Evolutionary conservation across 2,113 vertebrate species (phyloP).

Genomic region (Pitta sordida): DNA sequence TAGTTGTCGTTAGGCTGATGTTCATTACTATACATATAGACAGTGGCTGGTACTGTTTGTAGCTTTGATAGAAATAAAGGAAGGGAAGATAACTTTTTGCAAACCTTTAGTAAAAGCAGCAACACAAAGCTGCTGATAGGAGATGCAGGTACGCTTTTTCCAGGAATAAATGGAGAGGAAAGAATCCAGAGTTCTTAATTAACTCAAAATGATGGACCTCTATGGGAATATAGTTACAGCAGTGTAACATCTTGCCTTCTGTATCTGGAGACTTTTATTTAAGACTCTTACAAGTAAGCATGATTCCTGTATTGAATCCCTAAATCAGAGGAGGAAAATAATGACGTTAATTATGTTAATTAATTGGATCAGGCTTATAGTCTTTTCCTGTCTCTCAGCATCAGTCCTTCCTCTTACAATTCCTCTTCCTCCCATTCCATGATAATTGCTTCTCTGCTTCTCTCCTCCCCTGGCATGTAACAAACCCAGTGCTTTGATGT

Average conservation of each 20-base stretch:
- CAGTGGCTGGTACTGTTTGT: neutral
- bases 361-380: conserved; percentile 41
- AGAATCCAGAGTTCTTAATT: neutral
- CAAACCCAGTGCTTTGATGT: neutral
- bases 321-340: conserved; percentile 59
- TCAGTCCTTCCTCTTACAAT: conserved; percentile 53
- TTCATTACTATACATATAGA: neutral
- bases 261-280: conserved; percentile 34
- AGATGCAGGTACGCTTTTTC: neutral
- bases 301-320: conserved; percentile 47
- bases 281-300: conserved; percentile 4
- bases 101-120: neutral
- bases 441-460: conserved; percentile 17
- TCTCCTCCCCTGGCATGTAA: neutral
- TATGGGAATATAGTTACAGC: neutral
- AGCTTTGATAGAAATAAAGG: neutral
- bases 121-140: neutral
- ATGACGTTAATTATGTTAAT: conserved; percentile 59
- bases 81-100: neutral
- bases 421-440: conserved; percentile 41
- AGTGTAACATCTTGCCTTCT: neutral
- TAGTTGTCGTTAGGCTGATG: neutral
- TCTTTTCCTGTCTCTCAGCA: conserved; percentile 56
- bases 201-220: neutral
- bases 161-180: neutral